Evolutionary conservation across 2,888 invertebrate genomes (phyloP), one percentile per base, ranked within the genome.

Genomic region (Andrena hattorfiana): DNA sequence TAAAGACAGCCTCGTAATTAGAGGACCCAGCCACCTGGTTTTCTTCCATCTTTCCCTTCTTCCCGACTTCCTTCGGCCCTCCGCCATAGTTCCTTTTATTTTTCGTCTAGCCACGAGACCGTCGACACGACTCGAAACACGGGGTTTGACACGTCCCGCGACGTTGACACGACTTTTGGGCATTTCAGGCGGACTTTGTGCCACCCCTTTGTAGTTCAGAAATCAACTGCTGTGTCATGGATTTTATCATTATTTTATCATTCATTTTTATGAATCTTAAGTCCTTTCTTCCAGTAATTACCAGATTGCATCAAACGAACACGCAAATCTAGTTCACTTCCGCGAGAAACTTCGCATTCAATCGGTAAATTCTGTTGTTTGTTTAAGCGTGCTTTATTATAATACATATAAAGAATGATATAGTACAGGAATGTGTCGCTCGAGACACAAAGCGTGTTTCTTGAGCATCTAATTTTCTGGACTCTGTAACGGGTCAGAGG

Each of bases 1-100:
- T 81, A 85, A 86, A 77, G 82, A 86, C 85, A 85, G 84, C 77
- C 67, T 76, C 77, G 83, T 87, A 89, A 89, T 89, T 89, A 89
- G 89, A 88, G 88, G 70, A 83, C 60, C 76, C 85, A 30, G 76
- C 63, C 68, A 62, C 67, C 13, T 56, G 68, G 10, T 49, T 63
- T 35, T 48, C 2, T 8, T 13, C 32, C n/a, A 23, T 20, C 49
- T 30, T 32, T n/a, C n/a, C 42, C 48, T 1, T 23, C 26, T 63
- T 49, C 64, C 59, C 48, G 10, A 5, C 32, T 16, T 35, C 48
- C 35, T 68, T 64, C 48, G 8, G 2, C 20, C 20, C 60, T 54
- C 13, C 35, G n/a, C 23, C 7, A 20, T 20, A 8, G 54, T 23
- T 54, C 8, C 8, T 54, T 20, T 23, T 51, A 42, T 13, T 42